A percentile compares a stretch with the other conserved stretches of the same genome.
phyloP scores from a whole-genome alignment of 2,113 vertebrate genomes.

The Otocyon megalotis region DNA sequence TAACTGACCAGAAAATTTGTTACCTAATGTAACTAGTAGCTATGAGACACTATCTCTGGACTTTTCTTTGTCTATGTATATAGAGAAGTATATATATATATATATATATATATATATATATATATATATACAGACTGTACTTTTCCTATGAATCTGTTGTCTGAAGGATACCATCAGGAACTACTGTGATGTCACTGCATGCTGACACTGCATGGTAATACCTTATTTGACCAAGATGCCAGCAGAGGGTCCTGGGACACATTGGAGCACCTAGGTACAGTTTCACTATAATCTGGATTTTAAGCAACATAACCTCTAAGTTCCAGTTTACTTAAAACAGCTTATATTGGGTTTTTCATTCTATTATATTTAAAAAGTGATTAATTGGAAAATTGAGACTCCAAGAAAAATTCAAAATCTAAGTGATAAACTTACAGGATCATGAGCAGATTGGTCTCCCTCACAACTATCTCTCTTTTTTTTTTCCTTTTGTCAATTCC shows the following conservation, averaged over 20 bases:
- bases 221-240: neutral
- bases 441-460: neutral
- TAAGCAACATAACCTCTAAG: neutral
- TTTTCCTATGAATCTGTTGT: neutral
- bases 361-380: neutral
- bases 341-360: neutral
- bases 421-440: neutral
- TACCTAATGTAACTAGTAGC: neutral
- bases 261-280: neutral
- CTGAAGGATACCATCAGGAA: neutral
- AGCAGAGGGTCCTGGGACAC: neutral
- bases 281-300: neutral
- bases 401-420: neutral
- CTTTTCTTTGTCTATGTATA: neutral
- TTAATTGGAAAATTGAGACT: neutral
- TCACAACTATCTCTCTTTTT: neutral
- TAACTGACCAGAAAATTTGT: neutral
- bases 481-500: neutral
- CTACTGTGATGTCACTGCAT: neutral
- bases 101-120: no score
- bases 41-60: neutral
- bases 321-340: neutral
- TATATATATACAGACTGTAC: neutral
- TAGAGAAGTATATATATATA: no score
- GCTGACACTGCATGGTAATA: neutral